phyloP scores from a whole-genome alignment of 2,113 vertebrate genomes.

The Corythaixoides concolor region DNA sequence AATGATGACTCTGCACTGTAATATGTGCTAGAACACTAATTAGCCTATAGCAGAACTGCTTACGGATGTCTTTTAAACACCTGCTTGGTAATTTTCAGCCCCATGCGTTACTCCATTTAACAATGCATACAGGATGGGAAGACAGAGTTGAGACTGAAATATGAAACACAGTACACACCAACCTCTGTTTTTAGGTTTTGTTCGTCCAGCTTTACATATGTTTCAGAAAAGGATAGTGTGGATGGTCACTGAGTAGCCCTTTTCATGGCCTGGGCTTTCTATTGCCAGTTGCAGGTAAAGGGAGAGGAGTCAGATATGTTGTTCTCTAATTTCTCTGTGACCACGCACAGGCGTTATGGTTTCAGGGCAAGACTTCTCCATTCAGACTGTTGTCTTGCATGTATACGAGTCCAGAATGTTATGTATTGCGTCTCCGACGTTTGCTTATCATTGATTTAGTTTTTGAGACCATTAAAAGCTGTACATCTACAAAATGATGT shows the following conservation, averaged over 20 bases:
- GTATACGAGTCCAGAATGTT: not conserved
- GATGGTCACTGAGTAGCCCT: not conserved
- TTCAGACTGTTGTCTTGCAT: not conserved
- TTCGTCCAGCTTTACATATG: not conserved
- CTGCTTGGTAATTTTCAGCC: slow-evolving; percentile 69
- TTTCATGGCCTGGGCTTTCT: not conserved
- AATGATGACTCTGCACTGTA: slow-evolving; percentile 68
- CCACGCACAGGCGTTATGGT: not conserved
- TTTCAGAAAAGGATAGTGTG: not conserved
- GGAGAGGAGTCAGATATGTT: rapidly evolving
- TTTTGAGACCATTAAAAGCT: not conserved
- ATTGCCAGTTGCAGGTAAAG: rapidly evolving
- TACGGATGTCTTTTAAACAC: slow-evolving; percentile 71
- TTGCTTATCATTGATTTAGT: not conserved
- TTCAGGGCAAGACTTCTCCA: not conserved
- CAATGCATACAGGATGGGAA: slow-evolving; percentile 22
- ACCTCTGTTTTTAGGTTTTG: not conserved
- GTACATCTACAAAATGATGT: not conserved
- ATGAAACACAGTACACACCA: not conserved
- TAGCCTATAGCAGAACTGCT: slow-evolving; percentile 65
- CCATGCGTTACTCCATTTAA: slow-evolving; percentile 43
- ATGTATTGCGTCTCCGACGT: not conserved
- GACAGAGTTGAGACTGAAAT: not conserved
- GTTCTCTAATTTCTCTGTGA: not conserved
- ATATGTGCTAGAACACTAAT: slow-evolving; percentile 71